Conservation (phyloP, 2,888 invertebrate species). For the Eupithecia dodoneata region DNA sequence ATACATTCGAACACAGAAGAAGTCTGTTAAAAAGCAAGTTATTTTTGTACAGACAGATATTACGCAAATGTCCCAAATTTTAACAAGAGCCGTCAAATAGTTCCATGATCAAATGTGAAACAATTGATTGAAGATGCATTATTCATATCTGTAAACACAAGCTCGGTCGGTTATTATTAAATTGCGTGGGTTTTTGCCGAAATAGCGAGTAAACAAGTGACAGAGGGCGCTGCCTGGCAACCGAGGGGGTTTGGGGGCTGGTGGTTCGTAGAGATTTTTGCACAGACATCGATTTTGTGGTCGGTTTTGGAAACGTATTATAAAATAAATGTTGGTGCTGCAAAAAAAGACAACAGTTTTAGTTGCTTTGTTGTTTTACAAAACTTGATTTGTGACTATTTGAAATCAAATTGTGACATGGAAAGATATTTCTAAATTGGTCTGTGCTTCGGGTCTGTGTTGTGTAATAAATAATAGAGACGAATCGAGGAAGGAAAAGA, state of each 20-base stretch:
- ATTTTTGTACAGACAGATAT: background rate
- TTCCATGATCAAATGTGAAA: constrained; percentile 1
- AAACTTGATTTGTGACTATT: background rate
- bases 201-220: constrained; percentile 23
- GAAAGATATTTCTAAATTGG: background rate
- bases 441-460: background rate
- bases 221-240: constrained; percentile 10
- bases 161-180: constrained; percentile 12
- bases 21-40: background rate
- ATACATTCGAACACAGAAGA: too few relatives aligned
- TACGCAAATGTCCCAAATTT: background rate
- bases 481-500: background rate
- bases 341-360: background rate
- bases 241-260: background rate
- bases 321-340: background rate
- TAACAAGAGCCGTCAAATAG: background rate
- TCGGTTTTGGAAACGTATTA: background rate
- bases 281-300: background rate
- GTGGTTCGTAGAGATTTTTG: background rate
- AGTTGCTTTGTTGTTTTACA: background rate
- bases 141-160: constrained; percentile 15
- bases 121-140: constrained; percentile 7
- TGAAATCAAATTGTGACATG: background rate
- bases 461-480: background rate
- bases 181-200: constrained; percentile 21